Percentiles rank a stretch among this genome's conserved stretches.
phyloP scores from a whole-genome alignment of 2,888 invertebrate species.

The Lordiphosa andalusiaca region DNA sequence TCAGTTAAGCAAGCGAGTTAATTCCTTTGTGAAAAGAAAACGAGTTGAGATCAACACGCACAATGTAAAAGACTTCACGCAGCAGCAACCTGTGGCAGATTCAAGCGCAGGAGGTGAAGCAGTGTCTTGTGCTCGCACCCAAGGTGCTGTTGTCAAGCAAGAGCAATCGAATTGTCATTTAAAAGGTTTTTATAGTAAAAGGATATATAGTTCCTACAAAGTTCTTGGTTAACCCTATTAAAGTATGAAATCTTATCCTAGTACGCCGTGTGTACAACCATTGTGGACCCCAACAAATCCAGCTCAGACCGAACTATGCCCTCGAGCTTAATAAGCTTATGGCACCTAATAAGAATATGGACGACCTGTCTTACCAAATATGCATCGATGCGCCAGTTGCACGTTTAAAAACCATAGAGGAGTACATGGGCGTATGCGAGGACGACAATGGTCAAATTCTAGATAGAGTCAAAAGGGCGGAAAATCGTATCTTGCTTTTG shows the following conservation, averaged over 20 bases:
- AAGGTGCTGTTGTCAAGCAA: slow-evolving; percentile 86
- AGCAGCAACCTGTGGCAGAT: slow-evolving; percentile 2
- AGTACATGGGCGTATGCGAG: slow-evolving; percentile 38
- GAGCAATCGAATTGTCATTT: slow-evolving; percentile 90
- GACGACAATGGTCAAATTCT: slow-evolving; percentile 83
- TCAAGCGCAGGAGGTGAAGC: neutral
- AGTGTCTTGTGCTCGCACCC: slow-evolving; percentile 87
- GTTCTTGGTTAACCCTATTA: too few species aligned
- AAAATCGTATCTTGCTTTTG: slow-evolving; percentile 86
- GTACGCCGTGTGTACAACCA: slow-evolving; percentile 87
- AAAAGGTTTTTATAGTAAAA: too few species aligned
- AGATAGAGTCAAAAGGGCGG: slow-evolving; percentile 86
- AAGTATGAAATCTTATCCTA: slow-evolving; percentile 67
- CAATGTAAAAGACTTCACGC: slow-evolving; percentile 87
- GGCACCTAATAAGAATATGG: slow-evolving; percentile 38
- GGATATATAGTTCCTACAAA: neutral
- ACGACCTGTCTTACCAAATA: slow-evolving; percentile 73
- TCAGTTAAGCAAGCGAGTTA: slow-evolving; percentile 86
- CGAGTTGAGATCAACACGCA: slow-evolving; percentile 86
- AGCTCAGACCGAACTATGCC: slow-evolving; percentile 81
- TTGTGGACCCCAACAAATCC: slow-evolving; percentile 83
- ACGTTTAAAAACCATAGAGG: slow-evolving; percentile 53
- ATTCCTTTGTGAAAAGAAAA: slow-evolving; percentile 88
- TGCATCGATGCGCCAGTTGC: slow-evolving; percentile 13
- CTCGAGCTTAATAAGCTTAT: slow-evolving; percentile 81